Percentiles rank a stretch among this genome's conserved stretches.
These are phyloP conservation scores for Rhinolophus ferrumequinum DNA, from an alignment of 2,113 vertebrate genomes.

Conservation along the genomic window DNA sequence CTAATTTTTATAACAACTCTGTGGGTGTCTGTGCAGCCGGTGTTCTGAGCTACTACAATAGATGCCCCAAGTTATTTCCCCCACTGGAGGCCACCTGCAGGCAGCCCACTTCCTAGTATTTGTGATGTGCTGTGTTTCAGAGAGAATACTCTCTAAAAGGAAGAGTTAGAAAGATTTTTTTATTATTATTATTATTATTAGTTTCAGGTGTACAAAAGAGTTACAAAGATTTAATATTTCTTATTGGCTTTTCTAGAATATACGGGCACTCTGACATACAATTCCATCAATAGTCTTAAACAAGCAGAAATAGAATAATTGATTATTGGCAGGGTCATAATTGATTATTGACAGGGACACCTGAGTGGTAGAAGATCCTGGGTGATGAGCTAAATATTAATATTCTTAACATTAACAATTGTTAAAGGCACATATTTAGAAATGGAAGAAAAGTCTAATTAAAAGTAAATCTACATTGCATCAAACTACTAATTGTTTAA, in stretches of 20 bases:
- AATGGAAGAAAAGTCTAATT: constrained; percentile 32
- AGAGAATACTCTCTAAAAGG: too few relatives aligned
- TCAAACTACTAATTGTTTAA: background rate
- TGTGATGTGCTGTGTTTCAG: background rate
- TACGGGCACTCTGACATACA: background rate
- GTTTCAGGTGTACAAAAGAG: too few relatives aligned
- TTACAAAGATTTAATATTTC: constrained; percentile 8
- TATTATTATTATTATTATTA: too few relatives aligned
- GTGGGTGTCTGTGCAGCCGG: background rate
- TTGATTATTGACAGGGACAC: background rate
- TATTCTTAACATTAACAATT: background rate
- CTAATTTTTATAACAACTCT: background rate
- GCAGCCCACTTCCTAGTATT: background rate
- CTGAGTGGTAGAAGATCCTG: background rate
- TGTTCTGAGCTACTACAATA: background rate
- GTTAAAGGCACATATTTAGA: constrained; percentile 8
- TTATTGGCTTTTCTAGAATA: background rate
- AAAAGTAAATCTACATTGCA: constrained; percentile 13
- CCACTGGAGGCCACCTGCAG: background rate
- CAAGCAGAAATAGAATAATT: background rate
- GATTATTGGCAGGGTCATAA: background rate
- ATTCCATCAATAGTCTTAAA: background rate
- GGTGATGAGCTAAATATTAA: background rate
- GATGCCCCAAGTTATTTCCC: background rate
- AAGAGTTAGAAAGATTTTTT: background rate